phyloP scores from a whole-genome alignment of 2,797 vertebrate species.

The Aldrovandia affinis region DNA sequence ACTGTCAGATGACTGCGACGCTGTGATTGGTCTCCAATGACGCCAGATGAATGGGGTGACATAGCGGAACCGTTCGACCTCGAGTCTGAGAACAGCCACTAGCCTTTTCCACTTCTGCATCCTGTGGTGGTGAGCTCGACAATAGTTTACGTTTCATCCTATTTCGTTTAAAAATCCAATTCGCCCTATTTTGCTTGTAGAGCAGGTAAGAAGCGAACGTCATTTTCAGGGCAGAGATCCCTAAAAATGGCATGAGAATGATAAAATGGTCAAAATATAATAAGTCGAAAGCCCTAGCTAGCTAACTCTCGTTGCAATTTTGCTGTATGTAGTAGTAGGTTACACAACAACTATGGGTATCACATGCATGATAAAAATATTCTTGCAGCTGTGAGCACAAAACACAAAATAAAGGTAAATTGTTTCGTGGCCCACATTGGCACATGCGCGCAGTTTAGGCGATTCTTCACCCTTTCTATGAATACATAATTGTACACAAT shows the following conservation, averaged over 20 bases:
- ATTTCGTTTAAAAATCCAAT: neutral
- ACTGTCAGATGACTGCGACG: constrained; percentile 9
- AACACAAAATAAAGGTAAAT: neutral
- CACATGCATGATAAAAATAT: neutral
- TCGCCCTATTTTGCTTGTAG: constrained; percentile 7
- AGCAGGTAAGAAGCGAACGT: constrained; percentile 4
- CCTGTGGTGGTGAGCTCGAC: neutral
- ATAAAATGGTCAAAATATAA: neutral
- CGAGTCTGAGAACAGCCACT: constrained; percentile 4
- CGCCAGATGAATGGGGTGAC: constrained; percentile 56
- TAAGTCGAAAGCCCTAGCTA: neutral
- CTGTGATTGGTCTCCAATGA: constrained; percentile 54
- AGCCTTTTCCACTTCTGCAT: neutral
- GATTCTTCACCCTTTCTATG: neutral
- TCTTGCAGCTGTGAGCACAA: neutral
- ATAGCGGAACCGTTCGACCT: constrained; percentile 23
- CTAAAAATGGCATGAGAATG: neutral
- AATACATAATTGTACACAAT: too few species aligned
- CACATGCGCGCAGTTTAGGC: neutral
- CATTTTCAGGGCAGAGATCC: constrained; percentile 5
- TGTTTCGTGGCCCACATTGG: neutral
- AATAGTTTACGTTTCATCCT: neutral
- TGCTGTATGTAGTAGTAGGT: neutral
- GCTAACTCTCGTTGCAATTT: neutral
- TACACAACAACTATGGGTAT: neutral